These are phyloP conservation scores for Ecliptopera silaceata DNA, from an alignment of 2,888 invertebrate genomes.

Conservation along the genomic window DNA sequence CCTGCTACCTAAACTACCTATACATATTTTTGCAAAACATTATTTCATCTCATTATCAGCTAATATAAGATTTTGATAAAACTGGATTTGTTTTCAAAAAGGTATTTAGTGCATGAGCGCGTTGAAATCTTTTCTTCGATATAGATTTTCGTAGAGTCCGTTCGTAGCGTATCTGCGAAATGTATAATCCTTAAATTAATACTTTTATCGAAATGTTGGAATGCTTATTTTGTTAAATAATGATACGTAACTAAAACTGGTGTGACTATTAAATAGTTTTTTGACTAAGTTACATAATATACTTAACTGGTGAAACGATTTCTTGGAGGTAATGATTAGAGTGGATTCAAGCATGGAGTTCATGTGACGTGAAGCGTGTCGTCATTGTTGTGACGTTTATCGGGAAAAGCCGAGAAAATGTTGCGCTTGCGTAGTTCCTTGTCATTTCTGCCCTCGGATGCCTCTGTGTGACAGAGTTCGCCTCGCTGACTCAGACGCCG, in stretches of 20 bases:
- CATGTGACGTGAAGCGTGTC: conserved; percentile 47
- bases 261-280: too few species aligned
- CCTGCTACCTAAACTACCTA: too few species aligned
- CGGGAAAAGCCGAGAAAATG: conserved; percentile 66
- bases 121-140: conserved; percentile 48
- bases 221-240: too few species aligned
- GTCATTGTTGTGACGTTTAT: conserved; percentile 49
- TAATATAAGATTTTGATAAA: too few species aligned
- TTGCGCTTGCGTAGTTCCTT: conserved; percentile 75
- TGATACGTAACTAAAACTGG: too few species aligned
- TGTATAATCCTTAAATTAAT: too few species aligned
- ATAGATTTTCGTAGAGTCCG: not conserved
- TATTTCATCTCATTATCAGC: too few species aligned
- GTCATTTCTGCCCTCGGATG: conserved; percentile 50
- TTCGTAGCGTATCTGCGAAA: conserved; percentile 16
- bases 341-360: conserved; percentile 22
- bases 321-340: conserved; percentile 1
- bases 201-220: not conserved
- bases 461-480: conserved; percentile 45
- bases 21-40: too few species aligned
- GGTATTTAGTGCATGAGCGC: conserved; percentile 28
- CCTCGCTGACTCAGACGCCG: conserved; percentile 52
- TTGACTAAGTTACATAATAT: too few species aligned
- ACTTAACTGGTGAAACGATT: not conserved
- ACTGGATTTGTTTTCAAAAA: not conserved